Conservation (phyloP, 1,140 invertebrate species). For the Protaetia brevitarsis region DNA sequence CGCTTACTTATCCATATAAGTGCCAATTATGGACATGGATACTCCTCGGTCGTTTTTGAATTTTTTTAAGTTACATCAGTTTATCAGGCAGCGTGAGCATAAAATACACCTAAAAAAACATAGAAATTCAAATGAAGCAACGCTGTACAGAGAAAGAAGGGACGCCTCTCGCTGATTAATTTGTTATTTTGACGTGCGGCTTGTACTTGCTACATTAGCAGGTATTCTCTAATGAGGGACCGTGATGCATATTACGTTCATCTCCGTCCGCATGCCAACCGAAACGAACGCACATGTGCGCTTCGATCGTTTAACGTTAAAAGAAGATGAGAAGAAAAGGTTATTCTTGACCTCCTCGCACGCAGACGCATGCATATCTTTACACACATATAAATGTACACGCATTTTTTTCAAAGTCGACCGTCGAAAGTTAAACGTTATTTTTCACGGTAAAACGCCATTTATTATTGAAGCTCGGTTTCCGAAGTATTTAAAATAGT, state of each 20-base stretch:
- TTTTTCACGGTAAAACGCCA: neutral
- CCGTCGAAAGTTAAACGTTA: neutral
- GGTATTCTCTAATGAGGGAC: constrained; percentile 5
- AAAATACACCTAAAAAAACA: no score
- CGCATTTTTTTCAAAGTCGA: neutral
- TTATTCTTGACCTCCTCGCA: neutral
- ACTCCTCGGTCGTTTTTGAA: no score
- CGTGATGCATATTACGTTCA: constrained; percentile 14
- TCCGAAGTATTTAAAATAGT: neutral
- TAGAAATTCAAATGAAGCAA: no score
- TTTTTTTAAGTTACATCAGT: no score
- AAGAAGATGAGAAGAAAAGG: neutral
- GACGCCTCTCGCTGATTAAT: constrained; percentile 1
- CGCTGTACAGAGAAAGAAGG: neutral
- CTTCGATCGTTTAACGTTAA: neutral
- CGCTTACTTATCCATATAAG: no score
- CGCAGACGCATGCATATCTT: no score
- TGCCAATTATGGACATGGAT: no score
- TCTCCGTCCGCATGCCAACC: neutral
- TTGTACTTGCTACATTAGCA: constrained; percentile 4
- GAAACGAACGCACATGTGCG: neutral
- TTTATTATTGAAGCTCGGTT: neutral
- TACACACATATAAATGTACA: neutral
- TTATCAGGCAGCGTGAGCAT: no score
- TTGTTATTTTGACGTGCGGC: constrained; percentile 13